phyloP scores from a whole-genome alignment of 92 coral and sea anemone genomes.

The Virgularia gustaviana region DNA sequence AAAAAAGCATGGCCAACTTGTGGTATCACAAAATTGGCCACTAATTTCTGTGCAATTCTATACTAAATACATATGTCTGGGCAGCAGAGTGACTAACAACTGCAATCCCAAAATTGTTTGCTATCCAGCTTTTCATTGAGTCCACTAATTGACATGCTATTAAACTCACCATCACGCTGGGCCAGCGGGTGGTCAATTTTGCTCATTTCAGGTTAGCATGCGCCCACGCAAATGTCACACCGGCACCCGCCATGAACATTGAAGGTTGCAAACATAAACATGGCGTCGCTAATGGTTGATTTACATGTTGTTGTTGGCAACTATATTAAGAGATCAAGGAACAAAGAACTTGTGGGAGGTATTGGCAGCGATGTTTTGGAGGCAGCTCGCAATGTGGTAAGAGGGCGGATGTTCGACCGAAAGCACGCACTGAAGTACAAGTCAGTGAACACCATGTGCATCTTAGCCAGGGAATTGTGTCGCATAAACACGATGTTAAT shows the following conservation, averaged over 20 bases:
- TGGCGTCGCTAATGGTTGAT: not conserved
- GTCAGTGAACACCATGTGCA: not conserved
- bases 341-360: slow-evolving; percentile 2
- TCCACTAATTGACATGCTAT: too few species aligned
- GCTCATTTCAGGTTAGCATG: too few species aligned
- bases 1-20: too few species aligned
- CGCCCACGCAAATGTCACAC: too few species aligned
- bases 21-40: too few species aligned
- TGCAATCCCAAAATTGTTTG: too few species aligned
- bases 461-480: not conserved
- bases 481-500: not conserved
- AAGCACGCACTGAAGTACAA: not conserved
- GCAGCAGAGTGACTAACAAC: too few species aligned
- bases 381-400: not conserved
- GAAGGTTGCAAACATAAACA: not conserved
- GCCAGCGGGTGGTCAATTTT: too few species aligned
- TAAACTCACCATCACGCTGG: too few species aligned
- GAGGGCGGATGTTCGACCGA: not conserved
- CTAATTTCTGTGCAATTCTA: too few species aligned
- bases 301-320: not conserved
- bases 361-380: not conserved
- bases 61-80: too few species aligned
- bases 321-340: not conserved
- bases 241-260: not conserved
- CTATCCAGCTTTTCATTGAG: too few species aligned